A percentile compares a stretch with the other conserved stretches of the same genome.
These are phyloP conservation scores for Centruroides vittatus DNA, from an alignment of 1,140 invertebrate species.

Conservation along the genomic window DNA sequence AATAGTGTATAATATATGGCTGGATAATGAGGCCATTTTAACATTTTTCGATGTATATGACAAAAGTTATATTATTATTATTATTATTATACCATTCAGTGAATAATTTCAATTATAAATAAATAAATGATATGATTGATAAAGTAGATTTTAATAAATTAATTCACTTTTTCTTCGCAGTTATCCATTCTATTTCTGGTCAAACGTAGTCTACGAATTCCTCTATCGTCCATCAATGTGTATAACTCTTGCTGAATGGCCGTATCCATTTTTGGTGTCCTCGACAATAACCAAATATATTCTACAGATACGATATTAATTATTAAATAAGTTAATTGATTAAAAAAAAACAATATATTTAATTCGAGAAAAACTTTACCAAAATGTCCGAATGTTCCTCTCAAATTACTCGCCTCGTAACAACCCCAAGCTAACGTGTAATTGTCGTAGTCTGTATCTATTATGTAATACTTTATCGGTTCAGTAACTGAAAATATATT, in stretches of 20 bases:
- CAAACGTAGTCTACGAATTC: not conserved
- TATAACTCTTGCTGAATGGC: conserved; percentile 5
- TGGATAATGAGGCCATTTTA: too few species aligned
- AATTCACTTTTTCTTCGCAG: not conserved
- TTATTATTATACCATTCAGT: too few species aligned
- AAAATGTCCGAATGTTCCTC: not conserved
- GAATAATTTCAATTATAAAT: too few species aligned
- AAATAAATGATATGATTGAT: too few species aligned
- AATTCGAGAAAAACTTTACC: not conserved
- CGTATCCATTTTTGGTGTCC: conserved; percentile 2
- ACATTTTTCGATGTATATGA: too few species aligned
- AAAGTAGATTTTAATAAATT: too few species aligned
- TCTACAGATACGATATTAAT: conserved; percentile 1
- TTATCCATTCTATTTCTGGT: not conserved
- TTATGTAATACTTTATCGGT: not conserved
- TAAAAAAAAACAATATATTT: not conserved
- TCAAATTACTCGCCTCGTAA: not conserved
- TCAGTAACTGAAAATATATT: not conserved
- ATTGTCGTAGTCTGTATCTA: not conserved
- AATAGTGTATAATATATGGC: too few species aligned
- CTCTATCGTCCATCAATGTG: conserved; percentile 6
- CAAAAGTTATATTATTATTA: too few species aligned
- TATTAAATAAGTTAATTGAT: not conserved
- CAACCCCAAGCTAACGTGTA: not conserved
- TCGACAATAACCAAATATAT: conserved; percentile 12